Base-by-base conservation (phyloP, 2,888 invertebrate species). In the Pyrrhosoma nymphula region DNA sequence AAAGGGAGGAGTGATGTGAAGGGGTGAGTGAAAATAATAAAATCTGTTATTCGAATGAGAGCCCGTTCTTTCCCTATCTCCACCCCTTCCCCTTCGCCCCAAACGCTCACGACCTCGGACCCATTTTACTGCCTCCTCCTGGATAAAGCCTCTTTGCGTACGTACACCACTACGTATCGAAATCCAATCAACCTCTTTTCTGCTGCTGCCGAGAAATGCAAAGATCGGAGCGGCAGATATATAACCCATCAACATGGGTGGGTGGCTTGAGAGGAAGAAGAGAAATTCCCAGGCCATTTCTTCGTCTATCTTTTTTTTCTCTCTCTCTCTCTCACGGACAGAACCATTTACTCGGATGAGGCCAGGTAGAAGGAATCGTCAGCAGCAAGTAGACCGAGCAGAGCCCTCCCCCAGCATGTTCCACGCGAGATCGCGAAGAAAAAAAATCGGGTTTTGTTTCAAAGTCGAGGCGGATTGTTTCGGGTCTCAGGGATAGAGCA, bases 161-260 rank as follows among this genome's bases (percentile, higher is more conserved):
- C 18, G 60, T 2, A 60, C 20, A 60, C 60, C 26, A 56, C 56
- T 56, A 35, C 35, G 56, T 89, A 89, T 56, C 55, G 55, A 89
- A 55, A 55, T 55, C 55, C 55, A 89, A 55, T 56, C 89, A 89
- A 89, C 56, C 82, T 55, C 55, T 56, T n/a, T 89, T 20, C 23
- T 69, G 8, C 82, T 35, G 82, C 82, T 82, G 82, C 82, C 82
- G 82, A 82, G 82, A 82, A 82, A 82, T 82, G 30, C 82, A 82
- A 56, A 47, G 89, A 89, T 89, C 89, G 55, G n/a, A n/a, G 89
- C 89, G 89, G 16, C n/a, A 89, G 89, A 89, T 89, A 89, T 56
- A 56, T 56, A n/a, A 56, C 89, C 89, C 89, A 89, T 89, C 89
- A 89, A 56, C 47, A 89, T 56, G 82, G 82, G 82, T 82, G 35